Evolutionary conservation across 2,797 vertebrate species (phyloP), one percentile per base, ranked within the genome.

Genomic region (Silurus lanzhouensis): DNA sequence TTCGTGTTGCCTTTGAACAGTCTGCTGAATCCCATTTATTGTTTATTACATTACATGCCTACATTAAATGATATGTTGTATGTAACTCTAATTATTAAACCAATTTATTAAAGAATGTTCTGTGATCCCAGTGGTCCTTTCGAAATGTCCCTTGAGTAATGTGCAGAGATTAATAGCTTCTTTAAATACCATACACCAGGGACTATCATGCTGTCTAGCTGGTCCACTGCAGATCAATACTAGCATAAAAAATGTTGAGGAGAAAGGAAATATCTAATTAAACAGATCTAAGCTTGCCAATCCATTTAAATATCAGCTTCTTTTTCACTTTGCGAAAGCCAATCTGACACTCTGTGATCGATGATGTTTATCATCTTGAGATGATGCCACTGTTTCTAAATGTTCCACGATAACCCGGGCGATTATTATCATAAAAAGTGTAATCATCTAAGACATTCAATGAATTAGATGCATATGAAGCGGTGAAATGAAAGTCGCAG

Each of bases 121-220:
- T 5, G 17, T 90, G 89, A 89, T 90, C 89, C 93, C 89, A 91
- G 90, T 20, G 89, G 90, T 89, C 90, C 27, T 58, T 70, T 92
- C 86, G 85, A 91, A 90, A 79, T 86, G 88, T 95, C 92, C 92
- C 93, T 85, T 87, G 93, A 92, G 92, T 87, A 84, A 87, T 87
- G 79, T 92, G 92, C 90, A 93, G 91, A 91, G 92, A 94, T 94
- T 93, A 83, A 83, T 72, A 93, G 90, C 92, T 92, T 85, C 93
- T 93, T 92, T 91, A 88, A 92, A 91, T 93, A 92, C 88, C 90
- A 91, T 91, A 89, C 87, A 31, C 81, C 87, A 79, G 76, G 89
- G 89, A 90, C 87, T 86, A 86, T 92, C 89, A 89, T 60, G 85
- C 85, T 90, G 91, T 74, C 68, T 90, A 92, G 76, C 64, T 74